These are phyloP conservation scores for Chionoecetes opilio DNA, from an alignment of 1,140 invertebrate species.

Conservation along the genomic window DNA sequence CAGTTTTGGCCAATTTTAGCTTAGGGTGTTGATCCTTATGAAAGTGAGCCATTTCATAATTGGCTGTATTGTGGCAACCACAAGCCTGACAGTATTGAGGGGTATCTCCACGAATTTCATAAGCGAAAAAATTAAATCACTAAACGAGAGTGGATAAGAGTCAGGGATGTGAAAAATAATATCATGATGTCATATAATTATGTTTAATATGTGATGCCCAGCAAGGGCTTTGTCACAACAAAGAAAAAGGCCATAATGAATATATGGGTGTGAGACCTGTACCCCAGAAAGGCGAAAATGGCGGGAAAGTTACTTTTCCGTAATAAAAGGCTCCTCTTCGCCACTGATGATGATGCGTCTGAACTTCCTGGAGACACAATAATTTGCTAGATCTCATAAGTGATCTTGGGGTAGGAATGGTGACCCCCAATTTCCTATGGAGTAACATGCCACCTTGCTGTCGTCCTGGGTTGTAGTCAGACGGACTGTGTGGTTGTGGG, in stretches of 20 bases:
- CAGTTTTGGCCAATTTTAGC: constrained; percentile 53
- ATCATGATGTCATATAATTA: not conserved
- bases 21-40: not conserved
- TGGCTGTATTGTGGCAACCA: constrained; percentile 34
- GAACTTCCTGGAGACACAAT: no score
- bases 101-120: constrained; percentile 17
- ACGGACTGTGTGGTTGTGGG: not conserved
- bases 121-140: not conserved
- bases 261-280: constrained; percentile 40
- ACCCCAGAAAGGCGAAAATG: not conserved
- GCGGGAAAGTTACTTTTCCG: not conserved
- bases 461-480: not conserved
- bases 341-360: no score
- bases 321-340: not conserved
- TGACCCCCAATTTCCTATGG: constrained; percentile 36
- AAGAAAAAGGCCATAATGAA: not conserved
- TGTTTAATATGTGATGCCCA: constrained; percentile 46
- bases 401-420: constrained; percentile 3
- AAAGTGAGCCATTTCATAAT: not conserved
- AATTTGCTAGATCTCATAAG: constrained; percentile 22
- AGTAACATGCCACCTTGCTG: constrained; percentile 34
- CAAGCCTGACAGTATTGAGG: not conserved
- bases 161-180: not conserved
- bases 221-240: constrained; percentile 25
- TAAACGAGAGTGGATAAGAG: constrained; percentile 9